Evolutionary conservation across 2,888 invertebrate species (phyloP), one percentile per base, ranked within the genome.

Genomic region (Neocrepidodera transversa): DNA sequence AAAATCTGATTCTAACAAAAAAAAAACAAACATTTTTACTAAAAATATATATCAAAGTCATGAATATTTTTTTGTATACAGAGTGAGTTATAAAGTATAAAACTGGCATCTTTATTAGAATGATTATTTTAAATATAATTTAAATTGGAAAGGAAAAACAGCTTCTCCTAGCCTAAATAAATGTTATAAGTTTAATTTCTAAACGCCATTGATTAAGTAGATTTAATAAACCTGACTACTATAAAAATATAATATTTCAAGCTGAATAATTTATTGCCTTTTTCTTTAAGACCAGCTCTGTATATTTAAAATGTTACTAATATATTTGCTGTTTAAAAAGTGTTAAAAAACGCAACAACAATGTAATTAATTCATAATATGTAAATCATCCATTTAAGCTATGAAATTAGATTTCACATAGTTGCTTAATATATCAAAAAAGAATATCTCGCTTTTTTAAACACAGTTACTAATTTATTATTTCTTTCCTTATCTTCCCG

Each of bases 401-500:
- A 35, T n/a, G n/a, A n/a, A n/a, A 11, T 13, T 35, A 35, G 14
- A 17, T 38, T 17, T 10, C 38, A 38, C 38, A 16, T 38, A 38
- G 38, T 17, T 38, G 38, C 38, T 38, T 38, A 38, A 38, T 13
- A 38, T 10, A 17, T 17, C 2, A 17, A 30, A 17, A 16, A 17
- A 17, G 10, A 38, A 17, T 16, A 16, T 38, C 17, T 16, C 10
- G 13, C 2, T 13, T 14, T 13, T 13, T 5, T 14, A 14, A 36
- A 36, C 38, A 38, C 7, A 38, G 61, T 47, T 63, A 63, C 60
- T 63, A 56, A 53, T 59, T 55, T 32, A 28, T 45, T 60, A 42
- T 36, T 42, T 45, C 42, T 51, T 38, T 47, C 42, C 53, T 38
- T 54, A n/a, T 45, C 8, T 28, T 45, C 45, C 36, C 23, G n/a